Percentiles rank a stretch among this genome's conserved stretches.
Conservation (phyloP, 2,797 vertebrate genomes). For the Sitta carolinensis region DNA sequence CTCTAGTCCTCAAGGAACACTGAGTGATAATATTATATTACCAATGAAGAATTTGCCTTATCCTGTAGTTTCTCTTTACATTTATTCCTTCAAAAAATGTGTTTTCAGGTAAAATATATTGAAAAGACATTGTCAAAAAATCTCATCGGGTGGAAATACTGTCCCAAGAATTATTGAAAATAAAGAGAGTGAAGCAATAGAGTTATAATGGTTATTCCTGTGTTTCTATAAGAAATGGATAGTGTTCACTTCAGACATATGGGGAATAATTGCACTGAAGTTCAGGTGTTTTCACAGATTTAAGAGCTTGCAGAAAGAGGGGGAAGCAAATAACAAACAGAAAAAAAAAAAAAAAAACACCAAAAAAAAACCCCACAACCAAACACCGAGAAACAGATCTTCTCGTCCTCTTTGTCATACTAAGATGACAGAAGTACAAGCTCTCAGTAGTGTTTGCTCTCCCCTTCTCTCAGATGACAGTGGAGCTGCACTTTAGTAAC, state of each 20-base stretch:
- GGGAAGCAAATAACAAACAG: not conserved
- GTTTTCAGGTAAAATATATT: not conserved
- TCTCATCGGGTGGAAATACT: not conserved
- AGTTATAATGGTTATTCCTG: not conserved
- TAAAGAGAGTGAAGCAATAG: not conserved
- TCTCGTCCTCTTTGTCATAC: not conserved
- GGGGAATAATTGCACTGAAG: not conserved
- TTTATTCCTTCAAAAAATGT: not conserved
- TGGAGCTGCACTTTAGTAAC: not conserved
- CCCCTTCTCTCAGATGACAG: not conserved
- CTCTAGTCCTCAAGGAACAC: not conserved
- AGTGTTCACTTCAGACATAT: not conserved
- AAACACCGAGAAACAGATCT: not conserved
- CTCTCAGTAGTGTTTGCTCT: not conserved
- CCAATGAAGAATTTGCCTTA: not conserved
- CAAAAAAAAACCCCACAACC: accelerated
- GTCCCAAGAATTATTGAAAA: not conserved
- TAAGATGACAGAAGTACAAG: not conserved
- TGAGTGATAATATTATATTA: not conserved
- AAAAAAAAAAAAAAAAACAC: no score
- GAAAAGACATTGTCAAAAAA: not conserved
- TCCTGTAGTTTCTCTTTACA: not conserved
- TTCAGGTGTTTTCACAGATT: not conserved
- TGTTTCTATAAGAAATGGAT: not conserved
- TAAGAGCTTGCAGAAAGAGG: not conserved